Evolutionary conservation across 2,888 invertebrate genomes (phyloP).

Genomic region (Dichetophora obliterata): DNA sequence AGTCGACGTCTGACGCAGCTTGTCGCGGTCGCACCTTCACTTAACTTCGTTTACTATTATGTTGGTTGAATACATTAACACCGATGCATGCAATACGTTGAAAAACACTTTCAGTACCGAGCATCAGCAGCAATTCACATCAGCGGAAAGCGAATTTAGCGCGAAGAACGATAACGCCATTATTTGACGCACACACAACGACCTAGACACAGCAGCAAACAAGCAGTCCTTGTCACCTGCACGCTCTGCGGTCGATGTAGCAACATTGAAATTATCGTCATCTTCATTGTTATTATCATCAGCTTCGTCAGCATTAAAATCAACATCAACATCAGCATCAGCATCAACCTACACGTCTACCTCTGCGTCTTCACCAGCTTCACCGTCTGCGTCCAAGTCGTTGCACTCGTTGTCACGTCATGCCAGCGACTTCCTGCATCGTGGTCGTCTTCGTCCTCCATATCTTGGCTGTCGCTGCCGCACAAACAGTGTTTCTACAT

Average conservation of each 20-base stretch:
- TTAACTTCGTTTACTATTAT: slow-evolving; percentile 29
- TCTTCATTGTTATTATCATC: slow-evolving; percentile 14
- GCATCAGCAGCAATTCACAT: not conserved
- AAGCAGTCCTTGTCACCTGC: slow-evolving; percentile 11
- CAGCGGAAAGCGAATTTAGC: not conserved
- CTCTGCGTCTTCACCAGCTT: not conserved
- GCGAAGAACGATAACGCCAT: slow-evolving; percentile 9
- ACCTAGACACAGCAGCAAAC: slow-evolving; percentile 17
- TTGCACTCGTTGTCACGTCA: slow-evolving; percentile 29
- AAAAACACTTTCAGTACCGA: slow-evolving; percentile 31
- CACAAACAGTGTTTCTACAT: not conserved
- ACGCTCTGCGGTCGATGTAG: not conserved
- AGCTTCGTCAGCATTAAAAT: slow-evolving; percentile 13
- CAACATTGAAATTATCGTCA: slow-evolving; percentile 8
- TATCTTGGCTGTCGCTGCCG: not conserved
- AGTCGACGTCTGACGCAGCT: not conserved
- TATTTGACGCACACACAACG: slow-evolving; percentile 28
- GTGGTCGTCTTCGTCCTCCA: slow-evolving; percentile 26
- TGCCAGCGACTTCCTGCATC: slow-evolving; percentile 37
- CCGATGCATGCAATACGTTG: slow-evolving; percentile 38
- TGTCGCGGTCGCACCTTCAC: slow-evolving; percentile 13
- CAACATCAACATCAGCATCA: slow-evolving; percentile 20
- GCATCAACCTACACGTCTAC: not conserved
- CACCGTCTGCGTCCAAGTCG: not conserved
- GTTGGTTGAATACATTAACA: slow-evolving; percentile 29